These are phyloP conservation scores for Zeuzera pyrina DNA, from an alignment of 2,888 invertebrate species.

Conservation along the genomic window DNA sequence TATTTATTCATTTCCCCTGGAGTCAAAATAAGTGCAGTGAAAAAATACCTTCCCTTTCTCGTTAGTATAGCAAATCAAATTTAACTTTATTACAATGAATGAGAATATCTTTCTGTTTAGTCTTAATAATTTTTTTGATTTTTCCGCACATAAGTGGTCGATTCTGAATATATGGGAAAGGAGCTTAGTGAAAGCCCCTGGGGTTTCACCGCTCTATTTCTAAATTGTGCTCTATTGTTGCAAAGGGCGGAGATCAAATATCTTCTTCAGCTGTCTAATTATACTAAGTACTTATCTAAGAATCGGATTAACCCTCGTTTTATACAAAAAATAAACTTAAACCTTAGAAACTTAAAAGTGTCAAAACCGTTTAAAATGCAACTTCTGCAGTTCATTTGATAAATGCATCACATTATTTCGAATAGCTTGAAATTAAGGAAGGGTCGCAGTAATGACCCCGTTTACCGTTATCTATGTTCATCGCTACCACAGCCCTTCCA, in stretches of 20 bases:
- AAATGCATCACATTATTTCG: constrained; percentile 49
- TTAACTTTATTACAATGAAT: constrained; percentile 15
- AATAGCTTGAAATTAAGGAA: constrained; percentile 42
- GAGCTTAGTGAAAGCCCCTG: constrained; percentile 41
- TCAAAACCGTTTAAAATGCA: constrained; percentile 29
- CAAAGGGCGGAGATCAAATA: constrained; percentile 33
- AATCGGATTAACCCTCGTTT: not conserved
- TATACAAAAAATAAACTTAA: constrained; percentile 2
- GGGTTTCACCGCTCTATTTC: constrained; percentile 44
- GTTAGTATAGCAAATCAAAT: constrained; percentile 16
- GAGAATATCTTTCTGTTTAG: constrained; percentile 23
- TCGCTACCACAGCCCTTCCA: constrained; percentile 44
- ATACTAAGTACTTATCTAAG: constrained; percentile 26
- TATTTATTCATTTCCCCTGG: constrained; percentile 38
- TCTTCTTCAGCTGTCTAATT: constrained; percentile 35
- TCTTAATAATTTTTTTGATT: constrained; percentile 21
- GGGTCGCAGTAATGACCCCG: constrained; percentile 58
- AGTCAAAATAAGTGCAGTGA: constrained; percentile 25
- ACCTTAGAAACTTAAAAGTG: constrained; percentile 22
- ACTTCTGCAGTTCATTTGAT: constrained; percentile 40
- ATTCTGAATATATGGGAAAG: constrained; percentile 51
- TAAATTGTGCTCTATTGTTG: constrained; percentile 42
- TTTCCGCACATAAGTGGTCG: constrained; percentile 43
- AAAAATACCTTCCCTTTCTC: no score
- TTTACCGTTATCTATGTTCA: constrained; percentile 57